Base-by-base conservation (phyloP, 2,113 vertebrate species). In the Tiliqua scincoides region DNA sequence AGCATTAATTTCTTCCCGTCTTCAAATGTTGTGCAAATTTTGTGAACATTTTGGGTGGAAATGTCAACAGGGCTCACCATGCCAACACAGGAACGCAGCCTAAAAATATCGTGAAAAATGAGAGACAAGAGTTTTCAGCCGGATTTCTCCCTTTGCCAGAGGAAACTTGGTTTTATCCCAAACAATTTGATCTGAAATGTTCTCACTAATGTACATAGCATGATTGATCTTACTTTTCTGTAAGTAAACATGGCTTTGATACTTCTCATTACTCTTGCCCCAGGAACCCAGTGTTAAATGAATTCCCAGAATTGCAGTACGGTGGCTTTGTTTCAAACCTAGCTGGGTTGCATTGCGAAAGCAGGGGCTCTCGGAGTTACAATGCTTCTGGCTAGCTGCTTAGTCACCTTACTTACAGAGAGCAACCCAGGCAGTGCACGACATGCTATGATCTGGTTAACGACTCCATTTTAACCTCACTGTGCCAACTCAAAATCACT, bases 231-330 rank as follows among this genome's bases (percentile, higher is more conserved):
- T 93, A 85, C 87, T 88, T 92, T 94, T 94, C 87, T 88, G 90
- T 95, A 61, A 4, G 65, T 92, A 96, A 95, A 95, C 82, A 92
- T 83, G 89, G 52, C 73, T 95, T 95, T 95, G 93, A 91, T 91
- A 85, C 81, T 94, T 94, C 92, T 94, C 85, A 88, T 95, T 94
- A 89, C 88, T 96, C 95, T 93, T 94, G 92, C 90, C 94, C 88
- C 95, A 94, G 87, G 93, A 92, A 93, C 82, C 84, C 43, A 48
- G 43, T 8, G 43, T 90, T 88, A 92, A 93, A 93, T 94, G 92
- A 94, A 48, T 48, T 48, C 94, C 93, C 63, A 87, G 90, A 72
- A 91, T 70, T 27, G 48, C 91, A 1, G 75, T 92, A 43, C 48
- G 75, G 40, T 87, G 92, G 79, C 87, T 79, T 72, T 82, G 14